phyloP scores from a whole-genome alignment of 2,888 invertebrate genomes.

The Agelastica alni region DNA sequence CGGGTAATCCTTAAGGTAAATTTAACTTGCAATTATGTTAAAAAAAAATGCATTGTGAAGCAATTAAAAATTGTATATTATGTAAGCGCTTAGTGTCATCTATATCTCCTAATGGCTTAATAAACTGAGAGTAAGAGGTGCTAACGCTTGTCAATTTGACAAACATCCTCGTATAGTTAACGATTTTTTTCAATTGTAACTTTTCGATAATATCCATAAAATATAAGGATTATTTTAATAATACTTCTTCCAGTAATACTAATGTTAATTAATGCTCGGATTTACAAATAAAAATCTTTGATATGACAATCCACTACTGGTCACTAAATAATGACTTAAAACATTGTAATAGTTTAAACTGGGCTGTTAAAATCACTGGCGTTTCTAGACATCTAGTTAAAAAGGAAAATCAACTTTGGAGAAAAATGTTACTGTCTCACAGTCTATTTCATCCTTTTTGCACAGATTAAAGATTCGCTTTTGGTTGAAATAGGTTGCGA shows the following conservation, averaged over 20 bases:
- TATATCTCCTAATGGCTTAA: slow-evolving; percentile 55
- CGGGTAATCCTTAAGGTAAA: slow-evolving; percentile 23
- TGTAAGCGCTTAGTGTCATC: slow-evolving; percentile 48
- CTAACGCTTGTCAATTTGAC: slow-evolving; percentile 31
- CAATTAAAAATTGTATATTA: slow-evolving; percentile 24
- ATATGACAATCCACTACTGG: slow-evolving; percentile 53
- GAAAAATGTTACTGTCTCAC: background rate
- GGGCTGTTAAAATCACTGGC: slow-evolving; percentile 16
- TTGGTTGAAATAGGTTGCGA: slow-evolving; percentile 32
- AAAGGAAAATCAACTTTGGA: background rate
- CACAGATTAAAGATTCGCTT: slow-evolving; percentile 4
- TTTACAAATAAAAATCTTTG: slow-evolving; percentile 39
- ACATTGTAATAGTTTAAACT: slow-evolving; percentile 33
- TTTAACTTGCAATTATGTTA: slow-evolving; percentile 18
- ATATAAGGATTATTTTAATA: slow-evolving; percentile 45
- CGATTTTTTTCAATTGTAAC: slow-evolving; percentile 33
- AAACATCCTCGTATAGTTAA: slow-evolving; percentile 39
- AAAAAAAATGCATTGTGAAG: slow-evolving; percentile 15
- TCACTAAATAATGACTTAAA: slow-evolving; percentile 43
- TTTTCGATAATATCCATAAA: slow-evolving; percentile 49
- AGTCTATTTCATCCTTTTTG: slow-evolving; percentile 1
- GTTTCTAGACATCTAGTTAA: background rate
- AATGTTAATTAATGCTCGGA: slow-evolving; percentile 38
- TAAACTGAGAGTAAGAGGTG: slow-evolving; percentile 30
- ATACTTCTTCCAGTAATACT: slow-evolving; percentile 38